Base-by-base conservation (phyloP, 1,140 invertebrate genomes). In the Ips nitidus region DNA sequence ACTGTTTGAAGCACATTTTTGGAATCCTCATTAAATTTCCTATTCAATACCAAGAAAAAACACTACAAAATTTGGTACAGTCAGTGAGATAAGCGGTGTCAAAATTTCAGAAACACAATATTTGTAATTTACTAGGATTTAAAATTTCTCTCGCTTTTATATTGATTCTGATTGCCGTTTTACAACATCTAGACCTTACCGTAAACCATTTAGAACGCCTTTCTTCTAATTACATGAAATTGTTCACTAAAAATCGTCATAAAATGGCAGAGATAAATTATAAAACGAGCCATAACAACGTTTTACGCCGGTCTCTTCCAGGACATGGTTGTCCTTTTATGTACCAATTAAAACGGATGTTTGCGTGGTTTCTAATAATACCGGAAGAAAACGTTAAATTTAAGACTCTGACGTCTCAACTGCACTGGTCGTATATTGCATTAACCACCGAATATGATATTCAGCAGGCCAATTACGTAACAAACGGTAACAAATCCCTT, bases 151-250 rank as follows among this genome's bases (percentile, higher is more conserved):
- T 22, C 22, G 22, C 22, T 22, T 22, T 22, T 22, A 22, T 22
- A 22, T 22, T 22, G 22, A 22, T 22, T 22, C 22, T 22, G 22
- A 22, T 22, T 22, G 22, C 22, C 0, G 22, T 22, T 22, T 22
- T 22, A 22, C 22, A 22, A 22, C 22, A 22, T 22, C 22, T 22
- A 22, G 22, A 22, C 4, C n/a, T 4, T 37, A 42, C 58, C 41
- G 45, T 60, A 60, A 60, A 60, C 58, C 36, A 45, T 43, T 60
- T 60, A 60, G 38, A 42, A 42, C 45, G 41, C 58, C 40, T 60
- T 60, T 60, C 58, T 60, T 60, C 58, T 60, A 60, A 60, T 60
- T 60, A 60, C 58, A 45, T 41, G 42, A 60, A 60, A 60, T 60
- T 60, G 58, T 60, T 41, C 58, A 43, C 41, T 60, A 60, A 60